These are phyloP conservation scores for Tetranychus truncatus DNA, from an alignment of 2,888 invertebrate species.

Conservation along the genomic window DNA sequence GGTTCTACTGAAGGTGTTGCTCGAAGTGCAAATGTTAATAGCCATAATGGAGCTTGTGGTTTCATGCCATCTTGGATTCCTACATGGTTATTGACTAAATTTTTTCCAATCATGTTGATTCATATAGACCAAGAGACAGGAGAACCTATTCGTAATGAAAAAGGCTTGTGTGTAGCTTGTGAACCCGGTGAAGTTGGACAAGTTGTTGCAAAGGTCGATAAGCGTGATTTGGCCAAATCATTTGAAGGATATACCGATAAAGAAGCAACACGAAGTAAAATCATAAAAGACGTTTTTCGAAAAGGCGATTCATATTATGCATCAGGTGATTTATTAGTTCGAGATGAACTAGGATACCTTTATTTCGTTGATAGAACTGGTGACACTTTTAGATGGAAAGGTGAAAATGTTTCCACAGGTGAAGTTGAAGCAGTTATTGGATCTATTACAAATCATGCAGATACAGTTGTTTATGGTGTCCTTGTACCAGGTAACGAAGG, in stretches of 20 bases:
- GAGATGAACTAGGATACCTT: slow-evolving; percentile 74
- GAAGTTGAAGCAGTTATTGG: slow-evolving; percentile 69
- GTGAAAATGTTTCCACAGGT: slow-evolving; percentile 94
- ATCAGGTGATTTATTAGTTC: slow-evolving; percentile 57
- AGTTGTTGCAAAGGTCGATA: slow-evolving; percentile 81
- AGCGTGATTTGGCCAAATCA: slow-evolving; percentile 66
- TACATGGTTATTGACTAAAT: slow-evolving; percentile 5
- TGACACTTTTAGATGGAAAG: slow-evolving; percentile 57
- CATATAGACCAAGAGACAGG: slow-evolving; percentile 59
- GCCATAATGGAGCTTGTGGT: slow-evolving; percentile 38
- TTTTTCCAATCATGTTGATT: slow-evolving; percentile 41
- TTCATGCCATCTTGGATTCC: slow-evolving; percentile 35
- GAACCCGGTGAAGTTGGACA: slow-evolving; percentile 76
- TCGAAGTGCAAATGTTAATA: slow-evolving; percentile 37
- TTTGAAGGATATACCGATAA: slow-evolving; percentile 78
- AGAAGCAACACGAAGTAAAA: slow-evolving; percentile 73
- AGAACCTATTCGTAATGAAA: slow-evolving; percentile 59
- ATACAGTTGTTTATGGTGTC: slow-evolving; percentile 84
- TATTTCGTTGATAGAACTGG: slow-evolving; percentile 89
- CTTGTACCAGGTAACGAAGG: slow-evolving; percentile 44
- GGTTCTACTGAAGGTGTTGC: slow-evolving; percentile 97
- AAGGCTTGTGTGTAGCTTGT: slow-evolving; percentile 69
- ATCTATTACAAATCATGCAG: slow-evolving; percentile 52
- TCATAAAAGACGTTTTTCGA: slow-evolving; percentile 64
- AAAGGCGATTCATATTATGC: slow-evolving; percentile 82